Base-by-base conservation (phyloP, 2,113 vertebrate species). In the Balaeniceps rex region DNA sequence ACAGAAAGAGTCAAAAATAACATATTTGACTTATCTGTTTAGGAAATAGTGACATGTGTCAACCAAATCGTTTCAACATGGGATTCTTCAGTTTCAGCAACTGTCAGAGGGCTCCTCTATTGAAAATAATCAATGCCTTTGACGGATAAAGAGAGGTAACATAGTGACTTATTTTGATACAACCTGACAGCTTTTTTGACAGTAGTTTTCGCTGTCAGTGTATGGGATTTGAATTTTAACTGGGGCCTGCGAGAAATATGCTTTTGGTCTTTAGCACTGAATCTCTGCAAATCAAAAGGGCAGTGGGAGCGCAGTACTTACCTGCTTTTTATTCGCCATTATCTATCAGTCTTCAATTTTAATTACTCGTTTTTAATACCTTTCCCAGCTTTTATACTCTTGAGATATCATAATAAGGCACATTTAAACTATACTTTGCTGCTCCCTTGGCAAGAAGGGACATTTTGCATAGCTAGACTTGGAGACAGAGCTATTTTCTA, bases 71-170 rank as follows among this genome's bases (percentile, higher is more conserved):
- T 84, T 96, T 91, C 68, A 79, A 77, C 57, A 81, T 3, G 8
- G 79, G 94, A 91, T 92, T 96, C 86, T 92, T 90, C 52, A 83
- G 79, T 97, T 97, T 97, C 83, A 95, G 74, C 94, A 94, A 88
- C 97, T 97, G 97, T 97, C 97, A 93, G 91, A 90, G 65, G 87
- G 65, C 90, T 97, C 88, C 89, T 95, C 96, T 88, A 97, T 91
- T 96, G 97, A 97, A 98, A 98, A 96, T 96, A 98, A 98, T 98
- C 97, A 96, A 98, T 98, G 94, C 4, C 84, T 98, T 94, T 97
- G 96, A 97, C 97, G 97, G 97, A 90, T 85, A 95, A 94, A 95
- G 94, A 96, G 88, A 95, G 60, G 94, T 82, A 93, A 94, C 70
- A 95, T 5, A 34, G 57, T 46, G 71, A 92, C 93, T 96, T 93